Conservation (phyloP, 2,888 invertebrate genomes). For the Crematogaster levior region DNA sequence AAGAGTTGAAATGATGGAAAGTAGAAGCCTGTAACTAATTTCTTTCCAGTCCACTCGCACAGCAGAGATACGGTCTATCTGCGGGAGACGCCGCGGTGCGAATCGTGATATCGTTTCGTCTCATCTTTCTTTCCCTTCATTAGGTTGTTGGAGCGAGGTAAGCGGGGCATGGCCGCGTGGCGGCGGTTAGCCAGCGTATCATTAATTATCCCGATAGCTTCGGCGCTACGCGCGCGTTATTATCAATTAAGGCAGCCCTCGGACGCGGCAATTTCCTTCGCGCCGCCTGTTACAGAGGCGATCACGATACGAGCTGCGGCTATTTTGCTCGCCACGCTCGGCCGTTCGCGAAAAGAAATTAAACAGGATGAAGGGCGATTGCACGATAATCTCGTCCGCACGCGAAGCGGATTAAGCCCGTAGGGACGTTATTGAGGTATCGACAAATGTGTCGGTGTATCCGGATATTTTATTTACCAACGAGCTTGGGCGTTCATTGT, state of each 20-base stretch:
- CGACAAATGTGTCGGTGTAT: constrained; percentile 17
- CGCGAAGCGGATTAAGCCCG: constrained; percentile 14
- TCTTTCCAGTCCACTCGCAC: not conserved
- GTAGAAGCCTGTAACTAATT: not conserved
- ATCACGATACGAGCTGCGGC: constrained; percentile 53
- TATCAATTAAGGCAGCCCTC: constrained; percentile 59
- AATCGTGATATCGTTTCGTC: constrained; percentile 17
- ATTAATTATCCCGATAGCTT: constrained; percentile 56
- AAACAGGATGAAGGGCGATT: constrained; percentile 52
- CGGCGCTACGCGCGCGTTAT: constrained; percentile 49
- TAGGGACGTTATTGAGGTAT: constrained; percentile 21
- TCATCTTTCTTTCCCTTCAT: constrained; percentile 31
- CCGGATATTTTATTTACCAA: constrained; percentile 13
- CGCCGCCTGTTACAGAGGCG: constrained; percentile 55
- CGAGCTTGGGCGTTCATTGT: not conserved
- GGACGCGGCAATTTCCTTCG: constrained; percentile 63
- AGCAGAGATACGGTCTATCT: not conserved
- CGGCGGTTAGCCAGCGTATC: constrained; percentile 50
- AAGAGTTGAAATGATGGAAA: not conserved
- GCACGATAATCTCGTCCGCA: constrained; percentile 45
- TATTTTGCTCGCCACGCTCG: constrained; percentile 59
- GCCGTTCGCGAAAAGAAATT: constrained; percentile 59
- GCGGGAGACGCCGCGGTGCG: not conserved
- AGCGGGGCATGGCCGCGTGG: constrained; percentile 15
- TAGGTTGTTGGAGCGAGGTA: constrained; percentile 29